phyloP scores from a whole-genome alignment of 1,140 invertebrate genomes.

The Tetramorium alpestre region DNA sequence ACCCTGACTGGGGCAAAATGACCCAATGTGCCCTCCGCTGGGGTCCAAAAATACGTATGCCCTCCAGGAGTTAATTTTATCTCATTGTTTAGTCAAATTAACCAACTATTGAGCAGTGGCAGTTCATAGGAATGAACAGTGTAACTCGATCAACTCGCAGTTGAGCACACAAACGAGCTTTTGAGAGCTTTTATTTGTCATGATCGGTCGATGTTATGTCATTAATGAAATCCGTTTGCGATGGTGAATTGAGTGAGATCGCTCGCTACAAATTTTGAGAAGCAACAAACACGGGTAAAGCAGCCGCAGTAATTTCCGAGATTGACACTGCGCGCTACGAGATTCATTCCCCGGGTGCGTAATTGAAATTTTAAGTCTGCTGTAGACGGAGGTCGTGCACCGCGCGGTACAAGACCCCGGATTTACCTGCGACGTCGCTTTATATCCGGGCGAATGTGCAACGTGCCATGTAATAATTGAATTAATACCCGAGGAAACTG shows the following conservation, averaged over 20 bases:
- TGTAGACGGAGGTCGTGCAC: neutral
- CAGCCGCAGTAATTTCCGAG: constrained; percentile 19
- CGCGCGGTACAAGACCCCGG: neutral
- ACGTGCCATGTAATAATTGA: neutral
- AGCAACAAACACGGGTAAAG: neutral
- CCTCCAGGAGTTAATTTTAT: too few species aligned
- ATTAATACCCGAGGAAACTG: neutral
- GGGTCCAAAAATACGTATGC: too few species aligned
- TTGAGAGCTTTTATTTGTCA: neutral
- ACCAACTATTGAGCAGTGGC: too few species aligned
- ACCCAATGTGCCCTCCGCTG: too few species aligned
- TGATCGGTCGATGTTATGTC: neutral
- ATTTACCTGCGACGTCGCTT: constrained; percentile 6
- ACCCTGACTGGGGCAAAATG: too few species aligned
- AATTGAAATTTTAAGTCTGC: constrained; percentile 33
- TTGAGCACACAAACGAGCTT: neutral
- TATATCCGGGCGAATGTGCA: neutral
- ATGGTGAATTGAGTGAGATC: neutral
- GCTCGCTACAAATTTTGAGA: neutral
- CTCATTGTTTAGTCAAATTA: too few species aligned
- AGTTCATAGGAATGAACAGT: too few species aligned
- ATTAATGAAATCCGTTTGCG: neutral
- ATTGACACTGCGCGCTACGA: neutral
- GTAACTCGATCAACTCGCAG: too few species aligned
- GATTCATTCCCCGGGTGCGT: neutral